Evolutionary conservation across 1,140 invertebrate genomes (phyloP).

Genomic region (Zaprionus tsacasi): DNA sequence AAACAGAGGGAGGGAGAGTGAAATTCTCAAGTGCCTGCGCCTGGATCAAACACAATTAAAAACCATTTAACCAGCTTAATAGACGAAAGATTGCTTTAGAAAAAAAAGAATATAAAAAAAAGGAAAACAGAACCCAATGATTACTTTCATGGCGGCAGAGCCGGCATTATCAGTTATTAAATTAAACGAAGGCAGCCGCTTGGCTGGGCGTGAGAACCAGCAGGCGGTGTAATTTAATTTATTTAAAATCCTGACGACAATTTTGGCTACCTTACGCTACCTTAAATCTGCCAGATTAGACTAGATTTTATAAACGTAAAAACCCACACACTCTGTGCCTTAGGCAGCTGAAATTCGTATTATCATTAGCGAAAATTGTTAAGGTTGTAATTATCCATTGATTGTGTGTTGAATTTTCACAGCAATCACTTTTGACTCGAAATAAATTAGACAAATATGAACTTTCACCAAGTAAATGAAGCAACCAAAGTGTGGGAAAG

Average conservation of each 20-base stretch:
- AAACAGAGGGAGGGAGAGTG: conserved; percentile 11
- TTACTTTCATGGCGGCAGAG: conserved; percentile 20
- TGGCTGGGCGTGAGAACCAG: conserved; percentile 56
- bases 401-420: not conserved
- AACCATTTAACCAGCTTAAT: conserved; percentile 74
- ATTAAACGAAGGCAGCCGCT: not conserved
- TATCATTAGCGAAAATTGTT: not conserved
- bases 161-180: conserved; percentile 47
- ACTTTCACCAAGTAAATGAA: not conserved
- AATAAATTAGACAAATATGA: conserved; percentile 5
- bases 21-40: conserved; percentile 65
- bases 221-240: conserved; percentile 50
- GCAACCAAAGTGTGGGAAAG: conserved; percentile 3
- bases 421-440: not conserved
- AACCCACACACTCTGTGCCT: not conserved
- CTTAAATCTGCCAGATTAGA: not conserved
- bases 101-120: conserved; percentile 46
- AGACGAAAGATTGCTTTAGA: conserved; percentile 57
- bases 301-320: not conserved
- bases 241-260: conserved; percentile 20
- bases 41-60: conserved; percentile 72
- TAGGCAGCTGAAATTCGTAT: not conserved
- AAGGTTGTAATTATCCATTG: not conserved
- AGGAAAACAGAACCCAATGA: conserved; percentile 40
- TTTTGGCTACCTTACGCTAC: not conserved